phyloP scores from a whole-genome alignment of 1,140 invertebrate genomes.

The Hyles vespertilio region DNA sequence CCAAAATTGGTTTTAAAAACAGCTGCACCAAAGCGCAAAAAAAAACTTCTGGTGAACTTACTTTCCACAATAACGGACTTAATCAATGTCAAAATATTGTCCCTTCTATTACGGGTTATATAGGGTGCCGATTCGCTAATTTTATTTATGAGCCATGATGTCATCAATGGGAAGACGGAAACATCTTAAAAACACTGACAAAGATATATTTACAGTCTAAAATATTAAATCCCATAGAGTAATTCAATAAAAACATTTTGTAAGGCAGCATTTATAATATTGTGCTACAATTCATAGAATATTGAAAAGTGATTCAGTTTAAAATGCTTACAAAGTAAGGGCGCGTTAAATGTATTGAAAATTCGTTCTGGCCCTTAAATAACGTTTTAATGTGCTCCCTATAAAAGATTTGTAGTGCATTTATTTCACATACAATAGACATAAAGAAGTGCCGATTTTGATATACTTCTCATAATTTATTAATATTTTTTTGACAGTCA shows the following conservation, averaged over 20 bases:
- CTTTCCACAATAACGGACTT: constrained; percentile 15
- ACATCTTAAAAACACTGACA: too few species aligned
- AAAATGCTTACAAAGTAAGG: constrained; percentile 44
- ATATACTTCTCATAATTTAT: too few species aligned
- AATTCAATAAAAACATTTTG: not conserved
- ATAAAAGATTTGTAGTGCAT: too few species aligned
- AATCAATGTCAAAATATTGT: constrained; percentile 65
- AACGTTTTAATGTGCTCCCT: constrained; percentile 15
- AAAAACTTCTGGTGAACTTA: not conserved
- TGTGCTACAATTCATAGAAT: constrained; percentile 6
- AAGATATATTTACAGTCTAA: too few species aligned
- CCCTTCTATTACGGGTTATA: constrained; percentile 53
- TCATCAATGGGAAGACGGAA: too few species aligned
- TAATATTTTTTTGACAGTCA: too few species aligned
- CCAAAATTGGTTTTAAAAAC: too few species aligned
- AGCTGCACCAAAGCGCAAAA: not conserved
- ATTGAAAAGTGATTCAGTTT: constrained; percentile 23
- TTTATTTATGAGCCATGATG: constrained; percentile 67
- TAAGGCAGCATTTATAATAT: not conserved
- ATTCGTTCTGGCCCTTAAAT: constrained; percentile 54
- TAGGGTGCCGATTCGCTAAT: constrained; percentile 59
- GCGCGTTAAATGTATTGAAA: constrained; percentile 55
- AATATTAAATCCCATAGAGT: not conserved
- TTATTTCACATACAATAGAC: too few species aligned
- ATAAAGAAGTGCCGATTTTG: too few species aligned